These are phyloP conservation scores for Pycnonotus jocosus DNA, from an alignment of 2,113 vertebrate genomes.

Conservation along the genomic window DNA sequence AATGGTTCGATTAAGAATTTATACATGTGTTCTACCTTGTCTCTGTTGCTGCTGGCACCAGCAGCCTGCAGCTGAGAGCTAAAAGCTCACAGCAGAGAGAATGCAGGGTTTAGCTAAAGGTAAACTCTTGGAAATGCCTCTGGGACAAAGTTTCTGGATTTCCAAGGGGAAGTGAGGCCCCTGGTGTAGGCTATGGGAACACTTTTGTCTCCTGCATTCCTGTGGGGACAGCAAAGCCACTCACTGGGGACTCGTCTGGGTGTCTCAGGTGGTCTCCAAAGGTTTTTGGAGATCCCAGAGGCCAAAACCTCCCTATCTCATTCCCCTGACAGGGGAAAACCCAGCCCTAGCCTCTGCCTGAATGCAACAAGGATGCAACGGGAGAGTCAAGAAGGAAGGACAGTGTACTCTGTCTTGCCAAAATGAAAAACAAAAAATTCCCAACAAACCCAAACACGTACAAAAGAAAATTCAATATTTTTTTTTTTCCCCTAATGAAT, in stretches of 20 bases:
- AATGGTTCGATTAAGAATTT: background rate
- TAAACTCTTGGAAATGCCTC: background rate
- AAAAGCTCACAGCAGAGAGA: background rate
- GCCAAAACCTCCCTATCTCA: background rate
- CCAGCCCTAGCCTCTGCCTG: background rate
- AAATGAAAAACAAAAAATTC: background rate
- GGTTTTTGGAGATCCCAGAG: background rate
- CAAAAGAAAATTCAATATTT: background rate
- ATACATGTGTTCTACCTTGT: background rate
- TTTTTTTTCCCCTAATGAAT: background rate
- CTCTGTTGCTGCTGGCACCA: background rate
- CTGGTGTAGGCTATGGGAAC: fast-evolving
- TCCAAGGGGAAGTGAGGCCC: fast-evolving
- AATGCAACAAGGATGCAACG: background rate
- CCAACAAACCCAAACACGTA: background rate
- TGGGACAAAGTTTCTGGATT: background rate
- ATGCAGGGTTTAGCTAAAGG: background rate
- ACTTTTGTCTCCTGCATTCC: fast-evolving
- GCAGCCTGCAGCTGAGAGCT: background rate
- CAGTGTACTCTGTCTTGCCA: background rate
- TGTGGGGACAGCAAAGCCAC: background rate
- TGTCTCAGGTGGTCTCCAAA: background rate
- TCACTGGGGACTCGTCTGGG: no score
- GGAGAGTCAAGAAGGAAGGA: background rate
- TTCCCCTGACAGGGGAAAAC: background rate